Evolutionary conservation across 2,113 vertebrate species (phyloP).

Genomic region (Murina feae): DNA sequence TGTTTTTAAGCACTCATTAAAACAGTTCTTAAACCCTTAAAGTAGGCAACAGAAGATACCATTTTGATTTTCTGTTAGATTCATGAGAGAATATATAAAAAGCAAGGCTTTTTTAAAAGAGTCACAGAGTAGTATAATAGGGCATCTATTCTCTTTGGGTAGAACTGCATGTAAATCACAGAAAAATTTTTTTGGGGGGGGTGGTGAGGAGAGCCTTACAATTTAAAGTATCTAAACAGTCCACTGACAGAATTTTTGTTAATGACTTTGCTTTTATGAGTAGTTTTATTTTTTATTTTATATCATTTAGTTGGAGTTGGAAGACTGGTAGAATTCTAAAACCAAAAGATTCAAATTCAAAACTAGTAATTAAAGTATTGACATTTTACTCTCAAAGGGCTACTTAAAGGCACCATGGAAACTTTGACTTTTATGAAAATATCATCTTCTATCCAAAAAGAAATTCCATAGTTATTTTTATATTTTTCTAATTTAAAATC

Average conservation of each 20-base stretch:
- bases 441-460: background rate
- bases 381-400: background rate
- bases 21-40: slow-evolving; percentile 24
- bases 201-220: background rate
- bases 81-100: background rate
- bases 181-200: background rate
- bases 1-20: slow-evolving; percentile 22
- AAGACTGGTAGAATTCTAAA: background rate
- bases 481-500: background rate
- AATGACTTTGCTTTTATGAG: slow-evolving; percentile 19
- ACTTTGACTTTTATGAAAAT: background rate
- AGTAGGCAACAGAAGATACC: background rate
- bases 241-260: background rate
- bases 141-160: background rate
- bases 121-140: background rate
- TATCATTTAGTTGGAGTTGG: background rate
- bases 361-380: slow-evolving; percentile 1
- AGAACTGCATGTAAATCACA: background rate
- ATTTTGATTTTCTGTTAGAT: slow-evolving; percentile 20
- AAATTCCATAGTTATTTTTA: background rate
- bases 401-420: background rate
- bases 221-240: background rate
- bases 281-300: background rate
- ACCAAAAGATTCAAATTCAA: background rate
- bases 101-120: slow-evolving; percentile 1